Conservation (phyloP, 2,113 vertebrate species). For the Zosterops pallidus region DNA sequence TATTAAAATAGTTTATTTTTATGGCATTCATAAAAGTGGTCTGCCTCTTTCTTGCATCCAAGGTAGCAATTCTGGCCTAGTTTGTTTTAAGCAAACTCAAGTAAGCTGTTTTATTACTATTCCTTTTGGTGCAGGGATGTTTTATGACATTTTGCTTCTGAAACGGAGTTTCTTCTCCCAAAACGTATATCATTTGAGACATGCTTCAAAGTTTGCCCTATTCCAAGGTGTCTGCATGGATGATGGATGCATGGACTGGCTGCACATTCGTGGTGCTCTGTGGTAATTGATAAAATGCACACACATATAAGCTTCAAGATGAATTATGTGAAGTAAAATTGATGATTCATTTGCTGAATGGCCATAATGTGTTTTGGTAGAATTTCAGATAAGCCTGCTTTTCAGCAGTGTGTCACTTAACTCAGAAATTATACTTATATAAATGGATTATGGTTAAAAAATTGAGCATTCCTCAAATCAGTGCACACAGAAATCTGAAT, state of each 20-base stretch:
- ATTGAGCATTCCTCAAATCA: neutral
- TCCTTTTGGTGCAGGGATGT: neutral
- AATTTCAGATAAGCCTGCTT: neutral
- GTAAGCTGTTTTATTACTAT: neutral
- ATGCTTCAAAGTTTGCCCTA: neutral
- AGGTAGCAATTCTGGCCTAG: neutral
- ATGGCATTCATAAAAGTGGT: slow-evolving; percentile 56
- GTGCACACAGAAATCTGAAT: neutral
- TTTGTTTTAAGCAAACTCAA: neutral
- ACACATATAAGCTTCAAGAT: neutral
- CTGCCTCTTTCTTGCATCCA: slow-evolving; percentile 4
- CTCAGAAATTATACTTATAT: neutral
- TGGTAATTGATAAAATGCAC: neutral
- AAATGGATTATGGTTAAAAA: neutral
- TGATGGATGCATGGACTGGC: neutral
- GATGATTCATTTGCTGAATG: neutral
- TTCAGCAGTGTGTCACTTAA: neutral
- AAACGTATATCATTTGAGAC: neutral
- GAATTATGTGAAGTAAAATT: neutral
- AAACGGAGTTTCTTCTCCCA: neutral
- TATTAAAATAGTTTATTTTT: slow-evolving; percentile 81
- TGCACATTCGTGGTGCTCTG: neutral
- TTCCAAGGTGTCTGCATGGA: neutral
- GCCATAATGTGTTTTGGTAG: neutral
- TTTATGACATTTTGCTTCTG: neutral